Conservation (phyloP, 2,113 vertebrate genomes). For the Neomonachus schauinslandi region DNA sequence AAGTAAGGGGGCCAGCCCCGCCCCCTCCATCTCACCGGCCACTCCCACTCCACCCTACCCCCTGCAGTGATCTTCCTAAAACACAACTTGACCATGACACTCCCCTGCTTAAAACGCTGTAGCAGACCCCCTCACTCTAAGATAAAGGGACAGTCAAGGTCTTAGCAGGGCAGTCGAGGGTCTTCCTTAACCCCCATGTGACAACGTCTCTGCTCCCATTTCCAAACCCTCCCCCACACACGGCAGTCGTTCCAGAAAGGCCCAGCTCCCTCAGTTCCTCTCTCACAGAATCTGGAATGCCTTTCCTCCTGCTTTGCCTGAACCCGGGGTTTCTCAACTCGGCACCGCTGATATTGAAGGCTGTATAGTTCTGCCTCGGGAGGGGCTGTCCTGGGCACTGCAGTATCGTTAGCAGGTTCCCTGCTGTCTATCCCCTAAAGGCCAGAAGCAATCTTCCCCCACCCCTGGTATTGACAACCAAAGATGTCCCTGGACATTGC, state of each 20-base stretch:
- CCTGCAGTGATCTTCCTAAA: neutral
- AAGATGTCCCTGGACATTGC: neutral
- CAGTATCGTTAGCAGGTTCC: no score
- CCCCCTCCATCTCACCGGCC: neutral
- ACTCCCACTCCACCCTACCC: rapidly evolving
- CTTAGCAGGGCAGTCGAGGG: neutral
- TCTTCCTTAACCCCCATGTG: neutral
- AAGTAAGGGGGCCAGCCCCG: no score
- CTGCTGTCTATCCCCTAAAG: neutral
- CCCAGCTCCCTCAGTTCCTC: neutral
- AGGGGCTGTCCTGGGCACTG: rapidly evolving
- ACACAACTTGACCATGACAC: neutral
- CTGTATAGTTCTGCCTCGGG: rapidly evolving
- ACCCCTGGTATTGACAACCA: neutral
- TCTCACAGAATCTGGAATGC: neutral
- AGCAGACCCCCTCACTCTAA: neutral
- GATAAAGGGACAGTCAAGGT: neutral
- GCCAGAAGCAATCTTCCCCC: neutral
- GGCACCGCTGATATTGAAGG: rapidly evolving
- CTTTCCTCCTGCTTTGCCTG: neutral
- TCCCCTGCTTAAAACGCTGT: rapidly evolving
- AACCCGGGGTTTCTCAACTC: neutral
- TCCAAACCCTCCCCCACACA: neutral
- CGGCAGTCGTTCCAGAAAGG: neutral
- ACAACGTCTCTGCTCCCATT: neutral